Evolutionary conservation across 2,113 vertebrate genomes (phyloP).

Genomic region (Salvelinus sp.): DNA sequence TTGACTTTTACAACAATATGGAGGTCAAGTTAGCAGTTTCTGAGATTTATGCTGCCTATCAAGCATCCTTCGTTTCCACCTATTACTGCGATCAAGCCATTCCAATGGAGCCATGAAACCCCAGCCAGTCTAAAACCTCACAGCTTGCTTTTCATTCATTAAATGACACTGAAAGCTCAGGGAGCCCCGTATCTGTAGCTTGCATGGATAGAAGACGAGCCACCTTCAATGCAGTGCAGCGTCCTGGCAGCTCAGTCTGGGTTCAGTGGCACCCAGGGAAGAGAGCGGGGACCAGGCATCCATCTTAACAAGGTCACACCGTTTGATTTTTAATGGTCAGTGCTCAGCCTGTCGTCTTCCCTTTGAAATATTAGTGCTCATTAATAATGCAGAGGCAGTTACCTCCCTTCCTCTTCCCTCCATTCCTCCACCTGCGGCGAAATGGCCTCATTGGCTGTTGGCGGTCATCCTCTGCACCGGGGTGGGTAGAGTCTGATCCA

Average conservation of each 20-base stretch:
- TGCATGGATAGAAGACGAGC: conserved; percentile 59
- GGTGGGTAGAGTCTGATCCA: conserved; percentile 55
- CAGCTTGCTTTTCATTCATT: conserved; percentile 75
- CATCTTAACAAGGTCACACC: conserved; percentile 89
- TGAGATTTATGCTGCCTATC: conserved; percentile 74
- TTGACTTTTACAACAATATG: conserved; percentile 60
- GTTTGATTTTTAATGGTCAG: conserved; percentile 85
- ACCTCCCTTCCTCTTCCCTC: conserved; percentile 30
- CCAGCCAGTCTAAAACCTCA: conserved; percentile 73
- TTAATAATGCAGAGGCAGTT: conserved; percentile 84
- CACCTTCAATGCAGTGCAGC: conserved; percentile 67
- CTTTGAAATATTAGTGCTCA: conserved; percentile 91
- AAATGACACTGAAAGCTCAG: conserved; percentile 74
- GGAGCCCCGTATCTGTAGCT: conserved; percentile 61
- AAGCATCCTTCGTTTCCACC: conserved; percentile 77
- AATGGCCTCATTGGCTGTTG: conserved; percentile 75
- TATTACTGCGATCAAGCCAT: conserved; percentile 72
- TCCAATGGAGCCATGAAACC: conserved; percentile 18
- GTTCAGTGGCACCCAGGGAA: conserved; percentile 53
- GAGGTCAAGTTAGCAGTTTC: conserved; percentile 70
- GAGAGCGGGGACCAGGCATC: conserved; percentile 58
- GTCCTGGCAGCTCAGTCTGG: conserved; percentile 45
- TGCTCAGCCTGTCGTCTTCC: conserved; percentile 77
- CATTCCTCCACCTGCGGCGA: conserved; percentile 24
- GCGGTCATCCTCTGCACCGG: conserved; percentile 80